Evolutionary conservation across 2,888 invertebrate species (phyloP).

Genomic region (Cheilosia variabilis): DNA sequence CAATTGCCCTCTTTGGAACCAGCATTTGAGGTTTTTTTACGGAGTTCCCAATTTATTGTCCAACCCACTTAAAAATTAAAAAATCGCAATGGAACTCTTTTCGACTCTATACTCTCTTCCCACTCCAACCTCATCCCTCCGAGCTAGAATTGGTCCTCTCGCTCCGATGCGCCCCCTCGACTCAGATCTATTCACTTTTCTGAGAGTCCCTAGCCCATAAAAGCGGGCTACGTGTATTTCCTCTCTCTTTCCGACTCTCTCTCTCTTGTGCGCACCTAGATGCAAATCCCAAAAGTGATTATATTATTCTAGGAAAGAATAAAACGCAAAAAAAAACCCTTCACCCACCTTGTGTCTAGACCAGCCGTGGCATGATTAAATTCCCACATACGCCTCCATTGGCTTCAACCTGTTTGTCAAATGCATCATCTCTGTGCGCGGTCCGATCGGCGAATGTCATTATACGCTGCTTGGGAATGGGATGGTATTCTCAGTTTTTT

Average conservation of each 20-base stretch:
- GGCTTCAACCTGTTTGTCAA: slow-evolving; percentile 48
- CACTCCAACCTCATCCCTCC: too few relatives aligned
- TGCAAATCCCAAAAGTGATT: slow-evolving; percentile 84
- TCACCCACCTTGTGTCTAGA: slow-evolving; percentile 8
- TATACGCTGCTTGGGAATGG: neutral
- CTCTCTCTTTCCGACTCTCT: neutral
- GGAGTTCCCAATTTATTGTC: too few relatives aligned
- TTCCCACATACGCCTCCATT: slow-evolving; percentile 57
- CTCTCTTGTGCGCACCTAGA: neutral
- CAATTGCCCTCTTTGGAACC: too few relatives aligned
- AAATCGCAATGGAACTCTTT: too few relatives aligned
- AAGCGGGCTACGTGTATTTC: neutral
- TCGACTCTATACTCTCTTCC: too few relatives aligned
- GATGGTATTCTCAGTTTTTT: slow-evolving; percentile 7
- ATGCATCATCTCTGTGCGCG: slow-evolving; percentile 39
- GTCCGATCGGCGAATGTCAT: slow-evolving; percentile 49
- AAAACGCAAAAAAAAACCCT: neutral
- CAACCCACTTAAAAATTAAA: too few relatives aligned
- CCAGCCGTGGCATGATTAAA: slow-evolving; percentile 34
- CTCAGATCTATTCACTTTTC: too few relatives aligned
- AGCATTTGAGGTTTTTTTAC: too few relatives aligned
- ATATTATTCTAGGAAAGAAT: neutral
- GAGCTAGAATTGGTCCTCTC: too few relatives aligned
- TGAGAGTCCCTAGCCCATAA: too few relatives aligned
- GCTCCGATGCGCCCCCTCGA: too few relatives aligned